These are phyloP conservation scores for Indri indri DNA, from an alignment of 2,113 vertebrate species.

Conservation along the genomic window DNA sequence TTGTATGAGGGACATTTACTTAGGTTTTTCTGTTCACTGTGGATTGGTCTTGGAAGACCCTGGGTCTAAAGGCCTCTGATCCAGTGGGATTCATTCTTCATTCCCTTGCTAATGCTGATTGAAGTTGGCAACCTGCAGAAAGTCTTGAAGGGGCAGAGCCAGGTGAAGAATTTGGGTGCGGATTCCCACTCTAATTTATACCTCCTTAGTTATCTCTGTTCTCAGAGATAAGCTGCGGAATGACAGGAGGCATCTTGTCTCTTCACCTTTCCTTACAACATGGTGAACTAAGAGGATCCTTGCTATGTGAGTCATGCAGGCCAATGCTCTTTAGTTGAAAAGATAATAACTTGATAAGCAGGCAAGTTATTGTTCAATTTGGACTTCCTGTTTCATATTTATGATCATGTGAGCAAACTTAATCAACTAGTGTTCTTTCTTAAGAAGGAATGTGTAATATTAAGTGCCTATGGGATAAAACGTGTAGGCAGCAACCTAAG, in stretches of 20 bases:
- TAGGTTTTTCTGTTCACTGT: not conserved
- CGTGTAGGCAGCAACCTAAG: not conserved
- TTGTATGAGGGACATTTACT: not conserved
- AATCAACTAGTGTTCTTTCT: not conserved
- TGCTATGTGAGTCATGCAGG: not conserved
- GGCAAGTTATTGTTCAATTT: not conserved
- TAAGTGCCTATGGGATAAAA: not conserved
- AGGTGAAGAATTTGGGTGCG: not conserved
- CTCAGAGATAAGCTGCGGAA: not conserved
- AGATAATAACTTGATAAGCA: constrained; percentile 56
- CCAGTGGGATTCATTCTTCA: not conserved
- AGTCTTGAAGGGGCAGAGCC: not conserved
- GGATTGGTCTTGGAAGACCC: not conserved
- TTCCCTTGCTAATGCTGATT: not conserved
- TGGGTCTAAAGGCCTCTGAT: not conserved
- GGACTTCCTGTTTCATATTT: constrained; percentile 48
- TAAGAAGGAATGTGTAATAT: not conserved
- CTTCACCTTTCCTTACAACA: constrained; percentile 40
- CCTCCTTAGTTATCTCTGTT: constrained; percentile 30
- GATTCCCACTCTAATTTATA: not conserved
- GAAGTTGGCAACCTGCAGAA: not conserved
- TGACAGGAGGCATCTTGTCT: constrained; percentile 25
- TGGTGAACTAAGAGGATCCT: not conserved
- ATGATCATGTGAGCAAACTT: not conserved
- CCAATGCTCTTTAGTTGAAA: constrained; percentile 32